phyloP scores from a whole-genome alignment of 2,113 vertebrate species.

The Serinus canaria region DNA sequence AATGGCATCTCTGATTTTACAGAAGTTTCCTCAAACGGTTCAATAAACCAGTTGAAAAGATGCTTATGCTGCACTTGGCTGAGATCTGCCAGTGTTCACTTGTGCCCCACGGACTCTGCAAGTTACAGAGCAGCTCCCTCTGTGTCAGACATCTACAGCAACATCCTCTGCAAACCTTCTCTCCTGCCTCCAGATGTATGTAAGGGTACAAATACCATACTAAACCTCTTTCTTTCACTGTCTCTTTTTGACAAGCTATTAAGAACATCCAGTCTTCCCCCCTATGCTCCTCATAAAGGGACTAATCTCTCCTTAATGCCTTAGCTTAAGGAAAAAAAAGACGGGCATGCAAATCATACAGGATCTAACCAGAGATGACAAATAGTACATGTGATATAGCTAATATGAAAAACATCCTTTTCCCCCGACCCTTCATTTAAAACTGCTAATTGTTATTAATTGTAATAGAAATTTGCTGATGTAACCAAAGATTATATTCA shows the following conservation, averaged over 20 bases:
- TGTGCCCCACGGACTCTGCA: not conserved
- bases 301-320: slow-evolving; percentile 44
- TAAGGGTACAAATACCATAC: slow-evolving; percentile 51
- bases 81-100: not conserved
- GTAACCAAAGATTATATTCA: slow-evolving; percentile 38
- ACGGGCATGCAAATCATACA: slow-evolving; percentile 10
- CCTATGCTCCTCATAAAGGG: slow-evolving; percentile 27
- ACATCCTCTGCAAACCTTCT: not conserved
- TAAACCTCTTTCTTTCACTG: slow-evolving; percentile 36
- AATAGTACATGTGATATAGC: not conserved
- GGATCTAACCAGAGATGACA: slow-evolving; percentile 19
- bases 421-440: slow-evolving; percentile 25
- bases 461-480: slow-evolving; percentile 53
- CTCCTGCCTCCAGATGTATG: slow-evolving; percentile 1
- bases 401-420: slow-evolving; percentile 5
- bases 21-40: not conserved
- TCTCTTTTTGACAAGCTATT: slow-evolving; percentile 55
- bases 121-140: not conserved
- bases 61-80: not conserved
- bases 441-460: slow-evolving; percentile 55
- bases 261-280: slow-evolving; percentile 38
- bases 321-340: slow-evolving; percentile 30
- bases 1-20: not conserved
- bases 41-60: not conserved
- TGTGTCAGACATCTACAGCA: not conserved